phyloP scores from a whole-genome alignment of 2,888 invertebrate genomes.

The Alcis repandata region DNA sequence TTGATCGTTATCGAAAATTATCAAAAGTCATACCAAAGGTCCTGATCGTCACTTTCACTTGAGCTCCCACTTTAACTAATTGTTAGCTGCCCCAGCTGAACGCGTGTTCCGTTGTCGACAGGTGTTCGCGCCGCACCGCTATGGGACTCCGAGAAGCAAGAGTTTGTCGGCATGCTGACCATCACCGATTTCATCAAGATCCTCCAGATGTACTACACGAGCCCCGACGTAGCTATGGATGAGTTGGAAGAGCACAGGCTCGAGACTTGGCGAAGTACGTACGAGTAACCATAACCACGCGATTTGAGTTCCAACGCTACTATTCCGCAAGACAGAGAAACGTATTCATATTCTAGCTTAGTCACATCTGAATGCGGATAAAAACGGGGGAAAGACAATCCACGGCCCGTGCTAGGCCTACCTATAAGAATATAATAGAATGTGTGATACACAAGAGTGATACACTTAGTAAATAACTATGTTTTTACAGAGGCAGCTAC shows the following conservation, averaged over 20 bases:
- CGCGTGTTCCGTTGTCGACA: slow-evolving; percentile 61
- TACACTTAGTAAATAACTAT: too few species aligned
- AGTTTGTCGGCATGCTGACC: slow-evolving; percentile 99
- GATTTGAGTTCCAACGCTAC: slow-evolving; percentile 12
- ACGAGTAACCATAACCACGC: too few species aligned
- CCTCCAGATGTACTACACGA: slow-evolving; percentile 98
- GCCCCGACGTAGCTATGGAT: slow-evolving; percentile 96
- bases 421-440: too few species aligned
- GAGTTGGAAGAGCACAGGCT: slow-evolving; percentile 98
- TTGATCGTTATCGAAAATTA: too few species aligned
- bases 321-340: too few species aligned
- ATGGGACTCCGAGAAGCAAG: slow-evolving; percentile 97
- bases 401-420: too few species aligned
- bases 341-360: too few species aligned
- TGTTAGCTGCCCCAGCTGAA: not conserved
- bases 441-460: too few species aligned
- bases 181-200: slow-evolving; percentile 99
- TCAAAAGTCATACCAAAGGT: too few species aligned
- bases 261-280: slow-evolving; percentile 97
- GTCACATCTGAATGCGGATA: too few species aligned
- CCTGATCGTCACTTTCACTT: not conserved
- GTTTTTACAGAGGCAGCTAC: too few species aligned
- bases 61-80: not conserved
- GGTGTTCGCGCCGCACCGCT: slow-evolving; percentile 98
- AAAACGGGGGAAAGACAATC: too few species aligned